Percentiles rank a stretch among this genome's conserved stretches.
phyloP scores from a whole-genome alignment of 2,797 vertebrate species.

The Anableps anableps region DNA sequence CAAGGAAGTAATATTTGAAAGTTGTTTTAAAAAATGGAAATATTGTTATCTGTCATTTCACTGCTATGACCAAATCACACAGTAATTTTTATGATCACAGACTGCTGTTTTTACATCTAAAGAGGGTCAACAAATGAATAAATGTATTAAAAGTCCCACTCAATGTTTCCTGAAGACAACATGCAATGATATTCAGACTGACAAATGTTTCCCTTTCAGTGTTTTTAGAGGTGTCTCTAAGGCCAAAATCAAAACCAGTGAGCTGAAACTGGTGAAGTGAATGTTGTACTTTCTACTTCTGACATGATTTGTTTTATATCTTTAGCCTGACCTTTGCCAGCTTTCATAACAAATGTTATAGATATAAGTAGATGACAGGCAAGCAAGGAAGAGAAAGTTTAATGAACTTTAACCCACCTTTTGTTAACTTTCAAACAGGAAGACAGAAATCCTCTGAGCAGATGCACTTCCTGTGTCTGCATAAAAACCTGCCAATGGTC shows the following conservation, averaged over 20 bases:
- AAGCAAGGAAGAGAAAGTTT: conserved; percentile 8
- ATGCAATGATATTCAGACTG: conserved; percentile 5
- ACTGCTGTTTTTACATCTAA: not conserved
- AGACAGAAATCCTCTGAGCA: conserved; percentile 20
- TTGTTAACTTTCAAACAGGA: conserved; percentile 45
- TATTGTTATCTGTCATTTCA: too few species aligned
- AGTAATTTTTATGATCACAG: not conserved
- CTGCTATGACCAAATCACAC: not conserved
- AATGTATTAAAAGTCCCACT: not conserved
- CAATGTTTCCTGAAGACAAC: conserved; percentile 1
- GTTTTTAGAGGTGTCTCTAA: not conserved
- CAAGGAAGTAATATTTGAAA: not conserved
- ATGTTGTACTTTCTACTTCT: conserved; percentile 4
- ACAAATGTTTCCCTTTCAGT: not conserved
- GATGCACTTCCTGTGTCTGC: conserved; percentile 42
- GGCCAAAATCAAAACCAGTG: conserved; percentile 4
- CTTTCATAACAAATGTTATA: conserved; percentile 16
- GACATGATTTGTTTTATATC: conserved; percentile 1
- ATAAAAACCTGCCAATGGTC: conserved; percentile 24
- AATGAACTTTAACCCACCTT: not conserved
- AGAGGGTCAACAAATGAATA: not conserved
- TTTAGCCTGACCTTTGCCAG: conserved; percentile 10
- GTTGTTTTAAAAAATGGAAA: not conserved
- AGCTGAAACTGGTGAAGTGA: not conserved
- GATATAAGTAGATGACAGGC: not conserved